Evolutionary conservation across 2,888 invertebrate species (phyloP).

Genomic region (Graphium colonna): DNA sequence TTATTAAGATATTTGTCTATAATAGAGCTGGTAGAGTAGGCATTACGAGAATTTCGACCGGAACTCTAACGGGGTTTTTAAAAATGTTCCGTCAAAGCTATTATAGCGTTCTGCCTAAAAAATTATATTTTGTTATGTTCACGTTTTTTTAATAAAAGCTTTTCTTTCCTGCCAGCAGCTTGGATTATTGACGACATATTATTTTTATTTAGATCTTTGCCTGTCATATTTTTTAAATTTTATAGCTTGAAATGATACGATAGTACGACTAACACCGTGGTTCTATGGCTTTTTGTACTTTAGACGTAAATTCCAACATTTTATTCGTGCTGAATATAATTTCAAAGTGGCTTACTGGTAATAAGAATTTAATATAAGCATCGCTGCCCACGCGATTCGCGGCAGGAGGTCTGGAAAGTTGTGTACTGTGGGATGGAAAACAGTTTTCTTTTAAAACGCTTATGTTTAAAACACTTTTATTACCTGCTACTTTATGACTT

Average conservation of each 20-base stretch:
- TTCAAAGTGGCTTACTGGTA: neutral
- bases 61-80: neutral
- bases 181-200: neutral
- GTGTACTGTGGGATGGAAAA: neutral
- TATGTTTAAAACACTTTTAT: neutral
- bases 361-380: neutral
- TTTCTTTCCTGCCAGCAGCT: neutral
- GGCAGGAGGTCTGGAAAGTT: neutral
- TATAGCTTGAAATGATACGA: neutral
- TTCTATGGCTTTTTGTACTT: neutral
- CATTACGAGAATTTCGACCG: neutral
- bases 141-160: no score
- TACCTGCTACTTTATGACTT: neutral
- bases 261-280: neutral
- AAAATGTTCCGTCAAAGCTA: neutral
- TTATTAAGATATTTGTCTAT: neutral
- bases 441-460: neutral
- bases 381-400: neutral
- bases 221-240: no score
- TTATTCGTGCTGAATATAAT: neutral
- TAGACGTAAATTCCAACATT: neutral
- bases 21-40: neutral
- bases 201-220: neutral
- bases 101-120: no score
- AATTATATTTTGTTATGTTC: no score